Evolutionary conservation across 2,113 vertebrate species (phyloP).

Genomic region (Colistium nudipinnis): DNA sequence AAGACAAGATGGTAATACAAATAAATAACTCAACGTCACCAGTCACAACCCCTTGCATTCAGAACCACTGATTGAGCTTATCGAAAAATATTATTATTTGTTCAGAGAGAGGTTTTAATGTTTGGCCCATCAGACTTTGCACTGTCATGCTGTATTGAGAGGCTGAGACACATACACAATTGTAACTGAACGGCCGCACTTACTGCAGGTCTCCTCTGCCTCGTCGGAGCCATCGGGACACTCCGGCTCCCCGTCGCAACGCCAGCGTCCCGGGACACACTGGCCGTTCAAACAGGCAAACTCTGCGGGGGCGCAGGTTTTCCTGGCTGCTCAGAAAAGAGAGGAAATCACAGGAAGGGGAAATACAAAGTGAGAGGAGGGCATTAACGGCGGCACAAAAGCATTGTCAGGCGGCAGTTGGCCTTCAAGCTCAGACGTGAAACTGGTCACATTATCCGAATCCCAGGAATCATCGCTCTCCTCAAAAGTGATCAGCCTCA

Average conservation of each 20-base stretch:
- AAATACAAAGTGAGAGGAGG: constrained; percentile 17
- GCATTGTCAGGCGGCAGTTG: background rate
- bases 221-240: constrained; percentile 93
- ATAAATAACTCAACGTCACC: too few species aligned
- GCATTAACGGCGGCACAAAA: constrained; percentile 2
- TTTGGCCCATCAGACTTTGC: background rate
- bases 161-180: background rate
- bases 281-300: constrained; percentile 94
- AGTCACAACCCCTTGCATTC: too few species aligned
- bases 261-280: constrained; percentile 92
- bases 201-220: constrained; percentile 91
- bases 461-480: constrained; percentile 26
- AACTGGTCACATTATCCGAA: constrained; percentile 40
- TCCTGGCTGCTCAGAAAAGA: constrained; percentile 76
- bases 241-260: constrained; percentile 94
- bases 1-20: too few species aligned
- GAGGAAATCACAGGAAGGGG: background rate
- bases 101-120: background rate
- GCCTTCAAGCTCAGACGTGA: constrained; percentile 4
- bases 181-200: constrained; percentile 64
- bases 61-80: too few species aligned
- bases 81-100: too few species aligned
- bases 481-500: constrained; percentile 39
- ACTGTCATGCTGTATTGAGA: background rate
- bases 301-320: constrained; percentile 90